Conservation (phyloP, 2,113 vertebrate genomes). For the Mormyrus lacerda region DNA sequence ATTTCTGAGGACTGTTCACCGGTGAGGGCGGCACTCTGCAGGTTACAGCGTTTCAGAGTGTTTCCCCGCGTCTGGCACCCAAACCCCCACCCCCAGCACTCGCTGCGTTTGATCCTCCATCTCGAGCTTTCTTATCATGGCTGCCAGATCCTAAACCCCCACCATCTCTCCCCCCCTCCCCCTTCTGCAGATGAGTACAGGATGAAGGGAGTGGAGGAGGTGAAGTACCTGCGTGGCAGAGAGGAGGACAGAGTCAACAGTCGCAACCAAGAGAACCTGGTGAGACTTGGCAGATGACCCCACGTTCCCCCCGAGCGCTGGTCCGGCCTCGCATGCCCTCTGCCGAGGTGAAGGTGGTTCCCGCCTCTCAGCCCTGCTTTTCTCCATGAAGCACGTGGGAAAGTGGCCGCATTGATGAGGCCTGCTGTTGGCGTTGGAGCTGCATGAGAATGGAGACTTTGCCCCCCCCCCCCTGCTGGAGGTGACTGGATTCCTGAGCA, state of each 20-base stretch:
- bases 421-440: neutral
- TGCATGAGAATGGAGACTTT: neutral
- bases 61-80: neutral
- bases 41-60: neutral
- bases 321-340: neutral
- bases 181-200: conserved; percentile 82
- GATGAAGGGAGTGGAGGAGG: conserved; percentile 94
- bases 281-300: conserved; percentile 38
- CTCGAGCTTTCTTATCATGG: neutral
- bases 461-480: neutral
- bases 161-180: neutral
- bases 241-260: conserved; percentile 62
- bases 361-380: too few species aligned
- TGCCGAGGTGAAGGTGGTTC: neutral
- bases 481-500: neutral
- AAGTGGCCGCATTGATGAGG: neutral
- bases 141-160: neutral
- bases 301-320: neutral
- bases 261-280: conserved; percentile 69
- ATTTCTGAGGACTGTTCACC: neutral
- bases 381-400: neutral
- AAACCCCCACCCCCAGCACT: neutral
- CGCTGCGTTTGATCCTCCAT: neutral
- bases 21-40: neutral
- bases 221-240: conserved; percentile 67